Evolutionary conservation across 2,888 invertebrate species (phyloP), one percentile per base, ranked within the genome.

Genomic region (Micropterix aruncella): DNA sequence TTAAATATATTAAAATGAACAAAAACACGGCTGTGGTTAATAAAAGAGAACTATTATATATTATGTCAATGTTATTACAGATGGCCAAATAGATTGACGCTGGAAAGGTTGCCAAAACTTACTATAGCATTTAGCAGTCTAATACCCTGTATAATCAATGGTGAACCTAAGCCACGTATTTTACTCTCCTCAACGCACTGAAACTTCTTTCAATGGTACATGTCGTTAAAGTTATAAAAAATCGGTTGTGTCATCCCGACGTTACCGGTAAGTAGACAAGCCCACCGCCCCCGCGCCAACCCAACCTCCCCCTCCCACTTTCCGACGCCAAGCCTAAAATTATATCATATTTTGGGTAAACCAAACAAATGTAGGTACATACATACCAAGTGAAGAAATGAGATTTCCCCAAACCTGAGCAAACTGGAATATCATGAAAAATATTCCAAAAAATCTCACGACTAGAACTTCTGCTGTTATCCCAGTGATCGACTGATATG

Each of bases 401-500:
- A 82, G 64, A 53, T 82, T 82, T 1, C 83, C 82, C 74, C 78
- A 77, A 17, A 83, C 74, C 63, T 80, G 76, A 50, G 79, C 75
- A 53, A 79, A 68, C 57, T 82, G 82, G 58, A 82, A 81, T 48
- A 82, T 73, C 75, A 81, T 77, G 64, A 82, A 84, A 65, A 84
- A 84, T 27, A 81, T 60, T 0, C 83, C 83, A 47, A 84, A 76
- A 57, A 83, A 83, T 3, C 79, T 64, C 38, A 77, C 76, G 42
- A 83, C 70, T 16, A 80, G 62, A 1, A 74, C 74, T 50, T 78
- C 75, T 1, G 73, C 60, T n/a, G 67, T n/a, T 39, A 71, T 63
- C 5, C 67, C 66, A 0, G 72, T 68, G 46, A 75, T 55, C 46
- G 63, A 66, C 40, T 77, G 66, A 53, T 82, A 81, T 37, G 74